Conservation (phyloP, 2,888 invertebrate genomes). For the Hyles lineata region DNA sequence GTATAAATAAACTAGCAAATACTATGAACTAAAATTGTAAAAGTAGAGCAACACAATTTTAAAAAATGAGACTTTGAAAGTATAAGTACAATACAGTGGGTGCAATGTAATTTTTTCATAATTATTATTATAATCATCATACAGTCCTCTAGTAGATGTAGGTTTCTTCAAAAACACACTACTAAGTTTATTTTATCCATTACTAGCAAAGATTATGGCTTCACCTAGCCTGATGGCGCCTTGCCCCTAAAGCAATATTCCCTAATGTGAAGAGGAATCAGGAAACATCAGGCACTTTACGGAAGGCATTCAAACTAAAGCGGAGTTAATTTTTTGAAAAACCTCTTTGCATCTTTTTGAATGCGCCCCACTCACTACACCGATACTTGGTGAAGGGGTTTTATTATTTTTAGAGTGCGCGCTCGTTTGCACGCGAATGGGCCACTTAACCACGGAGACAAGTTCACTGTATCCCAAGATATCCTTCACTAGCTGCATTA, state of each 20-base stretch:
- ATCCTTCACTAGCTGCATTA: constrained; percentile 74
- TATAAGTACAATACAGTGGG: no score
- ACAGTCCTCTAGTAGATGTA: no score
- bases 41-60: no score
- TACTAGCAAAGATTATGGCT: no score
- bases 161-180: no score
- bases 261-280: neutral
- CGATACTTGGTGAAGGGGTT: constrained; percentile 73
- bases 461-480: constrained; percentile 63
- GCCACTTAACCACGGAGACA: constrained; percentile 84
- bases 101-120: no score
- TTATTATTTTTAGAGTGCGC: constrained; percentile 83
- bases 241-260: no score
- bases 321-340: neutral
- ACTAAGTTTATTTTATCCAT: no score
- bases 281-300: constrained; percentile 40
- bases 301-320: neutral
- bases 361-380: constrained; percentile 33
- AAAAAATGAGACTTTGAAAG: no score
- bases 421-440: constrained; percentile 86
- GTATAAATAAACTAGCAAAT: neutral
- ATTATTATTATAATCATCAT: no score
- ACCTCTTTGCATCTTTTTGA: constrained; percentile 24
- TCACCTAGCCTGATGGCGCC: no score
- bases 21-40: no score